Conservation (phyloP, 2,797 vertebrate species). For the Rhinella marina region DNA sequence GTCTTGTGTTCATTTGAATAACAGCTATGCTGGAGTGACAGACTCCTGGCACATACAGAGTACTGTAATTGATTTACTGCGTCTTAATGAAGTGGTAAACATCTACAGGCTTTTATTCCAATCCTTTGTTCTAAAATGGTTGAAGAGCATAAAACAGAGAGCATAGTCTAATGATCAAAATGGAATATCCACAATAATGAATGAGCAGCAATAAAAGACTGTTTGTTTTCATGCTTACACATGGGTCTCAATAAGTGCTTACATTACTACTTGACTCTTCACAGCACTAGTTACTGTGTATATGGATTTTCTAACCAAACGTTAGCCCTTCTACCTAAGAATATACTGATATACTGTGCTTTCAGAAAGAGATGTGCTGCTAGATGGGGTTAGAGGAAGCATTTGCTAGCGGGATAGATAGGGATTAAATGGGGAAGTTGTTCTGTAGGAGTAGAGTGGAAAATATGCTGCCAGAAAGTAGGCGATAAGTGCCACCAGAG, state of each 20-base stretch:
- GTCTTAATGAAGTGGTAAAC: constrained; percentile 46
- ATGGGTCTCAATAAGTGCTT: constrained; percentile 27
- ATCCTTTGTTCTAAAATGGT: constrained; percentile 38
- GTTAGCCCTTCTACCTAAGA: neutral
- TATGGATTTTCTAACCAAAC: neutral
- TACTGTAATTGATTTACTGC: constrained; percentile 42
- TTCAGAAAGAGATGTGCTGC: too few species aligned
- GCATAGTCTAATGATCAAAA: constrained; percentile 9
- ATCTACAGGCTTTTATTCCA: constrained; percentile 12
- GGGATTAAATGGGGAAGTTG: too few species aligned
- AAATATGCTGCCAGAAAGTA: too few species aligned
- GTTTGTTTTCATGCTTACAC: constrained; percentile 31
- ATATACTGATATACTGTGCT: neutral
- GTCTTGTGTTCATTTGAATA: constrained; percentile 23
- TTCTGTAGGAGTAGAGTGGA: too few species aligned
- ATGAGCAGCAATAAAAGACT: constrained; percentile 30
- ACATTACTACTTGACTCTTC: constrained; percentile 38
- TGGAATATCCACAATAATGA: constrained; percentile 24
- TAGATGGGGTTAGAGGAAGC: too few species aligned
- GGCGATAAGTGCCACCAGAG: too few species aligned
- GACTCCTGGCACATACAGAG: constrained; percentile 35
- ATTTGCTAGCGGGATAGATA: too few species aligned
- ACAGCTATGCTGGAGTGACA: constrained; percentile 33
- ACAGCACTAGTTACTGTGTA: neutral
- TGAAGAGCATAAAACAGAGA: constrained; percentile 1